Evolutionary conservation across 2,113 vertebrate genomes (phyloP).

Genomic region (Panurus biarmicus): DNA sequence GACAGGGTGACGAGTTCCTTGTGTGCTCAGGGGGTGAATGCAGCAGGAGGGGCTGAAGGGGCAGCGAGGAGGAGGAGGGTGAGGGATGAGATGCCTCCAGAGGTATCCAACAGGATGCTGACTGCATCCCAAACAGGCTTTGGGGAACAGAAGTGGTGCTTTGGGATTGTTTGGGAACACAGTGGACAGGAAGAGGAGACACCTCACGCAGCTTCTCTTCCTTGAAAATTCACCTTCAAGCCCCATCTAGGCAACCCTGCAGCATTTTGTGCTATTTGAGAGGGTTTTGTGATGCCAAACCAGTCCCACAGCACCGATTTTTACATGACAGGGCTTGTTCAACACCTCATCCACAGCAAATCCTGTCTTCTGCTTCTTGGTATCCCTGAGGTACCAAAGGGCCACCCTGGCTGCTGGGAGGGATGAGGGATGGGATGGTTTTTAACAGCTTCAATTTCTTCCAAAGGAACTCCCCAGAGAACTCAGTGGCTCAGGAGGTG

Average conservation of each 20-base stretch:
- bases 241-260: fast-evolving
- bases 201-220: not conserved
- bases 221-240: not conserved
- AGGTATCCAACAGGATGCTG: not conserved
- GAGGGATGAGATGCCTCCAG: not conserved
- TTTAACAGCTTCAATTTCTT: not conserved
- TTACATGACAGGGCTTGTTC: not conserved
- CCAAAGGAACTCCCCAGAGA: not conserved
- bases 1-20: fast-evolving
- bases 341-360: not conserved
- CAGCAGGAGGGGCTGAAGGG: not conserved
- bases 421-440: not conserved
- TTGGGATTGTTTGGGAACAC: not conserved
- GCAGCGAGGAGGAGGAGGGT: not conserved
- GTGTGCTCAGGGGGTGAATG: fast-evolving
- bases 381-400: fast-evolving
- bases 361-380: fast-evolving
- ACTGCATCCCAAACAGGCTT: fast-evolving
- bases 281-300: not conserved
- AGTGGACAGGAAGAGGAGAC: not conserved
- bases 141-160: not conserved
- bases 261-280: not conserved
- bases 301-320: fast-evolving
- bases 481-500: not conserved
- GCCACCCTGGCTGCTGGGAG: not conserved